Base-by-base conservation (phyloP, 2,888 invertebrate genomes). In the Lasioglossum zephyrum region DNA sequence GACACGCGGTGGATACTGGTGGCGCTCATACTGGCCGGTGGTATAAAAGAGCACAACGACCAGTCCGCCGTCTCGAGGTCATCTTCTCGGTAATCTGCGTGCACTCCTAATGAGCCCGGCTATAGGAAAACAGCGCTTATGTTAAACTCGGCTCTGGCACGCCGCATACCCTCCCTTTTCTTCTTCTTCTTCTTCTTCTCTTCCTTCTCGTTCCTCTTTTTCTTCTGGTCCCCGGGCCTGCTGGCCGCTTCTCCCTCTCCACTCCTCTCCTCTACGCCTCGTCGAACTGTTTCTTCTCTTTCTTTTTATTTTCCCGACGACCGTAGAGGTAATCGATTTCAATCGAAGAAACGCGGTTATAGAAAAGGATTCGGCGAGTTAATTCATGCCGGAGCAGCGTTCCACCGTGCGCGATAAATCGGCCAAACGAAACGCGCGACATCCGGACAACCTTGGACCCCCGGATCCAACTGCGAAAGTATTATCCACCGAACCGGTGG, bases 41-140 rank as follows among this genome's bases (percentile, higher is more conserved):
- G 60, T 82, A 73, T 89, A 89, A 85, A 91, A 91, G 86, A 91
- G 73, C 86, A 89, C 83, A 79, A 85, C 90, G 85, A 91, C 57
- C 41, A 22, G 84, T 84, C 77, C 84, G 84, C 84, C 91, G 89
- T 92, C 92, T 92, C 91, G 91, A 91, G 92, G 91, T 91, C 90
- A 92, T 92, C 91, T 92, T 92, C 92, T 90, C 85, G 87, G 91
- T 92, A 92, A 91, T 91, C 92, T 92, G 92, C 89, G 91, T 91
- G 90, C 91, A 91, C 91, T 90, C 91, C 91, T 91, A 91, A 91
- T 91, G 91, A 91, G 92, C 89, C 88, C 74, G 87, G 84, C 91
- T 91, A 88, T 91, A 89, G 90, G 90, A 91, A 91, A 91, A 89
- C 89, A 90, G 86, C 88, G 89, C 89, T 90, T 91, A 91, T 91